Evolutionary conservation across 2,797 vertebrate genomes (phyloP).

Genomic region (Micrastur ruficollis): DNA sequence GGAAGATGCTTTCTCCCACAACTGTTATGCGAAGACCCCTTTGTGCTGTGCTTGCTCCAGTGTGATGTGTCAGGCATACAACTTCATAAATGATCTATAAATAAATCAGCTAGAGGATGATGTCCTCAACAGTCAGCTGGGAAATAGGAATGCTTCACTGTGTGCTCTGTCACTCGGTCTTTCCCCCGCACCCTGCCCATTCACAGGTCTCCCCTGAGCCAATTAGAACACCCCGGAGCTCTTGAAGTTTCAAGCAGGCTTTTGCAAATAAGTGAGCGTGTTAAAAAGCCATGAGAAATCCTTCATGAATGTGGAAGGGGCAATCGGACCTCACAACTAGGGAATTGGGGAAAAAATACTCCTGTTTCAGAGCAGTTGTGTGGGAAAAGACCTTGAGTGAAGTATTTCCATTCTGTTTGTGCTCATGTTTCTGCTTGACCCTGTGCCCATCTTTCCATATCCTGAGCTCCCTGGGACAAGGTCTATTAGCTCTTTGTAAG

Average conservation of each 20-base stretch:
- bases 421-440: not conserved
- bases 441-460: not conserved
- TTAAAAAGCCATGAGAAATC: not conserved
- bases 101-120: not conserved
- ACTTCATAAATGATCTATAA: not conserved
- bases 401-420: not conserved
- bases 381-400: not conserved
- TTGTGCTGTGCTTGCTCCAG: not conserved
- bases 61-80: not conserved
- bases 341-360: not conserved
- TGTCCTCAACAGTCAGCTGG: not conserved
- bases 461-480: not conserved
- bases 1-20: not conserved
- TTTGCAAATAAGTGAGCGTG: not conserved
- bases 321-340: not conserved
- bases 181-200: not conserved
- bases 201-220: not conserved
- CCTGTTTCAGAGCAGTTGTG: not conserved
- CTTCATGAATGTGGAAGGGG: not conserved
- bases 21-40: not conserved
- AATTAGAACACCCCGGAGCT: not conserved
- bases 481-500: not conserved
- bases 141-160: not conserved
- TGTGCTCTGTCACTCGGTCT: not conserved
- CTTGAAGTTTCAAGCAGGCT: not conserved